Conservation (phyloP, 2,797 vertebrate species). For the Adelosebastes latens region DNA sequence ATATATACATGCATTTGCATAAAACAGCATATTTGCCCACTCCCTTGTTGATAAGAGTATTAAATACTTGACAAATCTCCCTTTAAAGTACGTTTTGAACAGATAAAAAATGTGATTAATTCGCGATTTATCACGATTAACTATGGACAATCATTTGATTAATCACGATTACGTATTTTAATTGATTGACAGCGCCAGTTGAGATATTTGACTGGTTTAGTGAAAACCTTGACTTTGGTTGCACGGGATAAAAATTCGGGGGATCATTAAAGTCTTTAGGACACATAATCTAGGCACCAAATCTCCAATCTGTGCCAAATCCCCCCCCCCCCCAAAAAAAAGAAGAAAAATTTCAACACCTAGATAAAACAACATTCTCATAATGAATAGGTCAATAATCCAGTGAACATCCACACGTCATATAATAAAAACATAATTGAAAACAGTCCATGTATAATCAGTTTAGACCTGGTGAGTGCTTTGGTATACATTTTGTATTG, state of each 20-base stretch:
- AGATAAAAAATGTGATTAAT: neutral
- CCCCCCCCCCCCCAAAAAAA: neutral
- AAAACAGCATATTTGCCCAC: too few species aligned
- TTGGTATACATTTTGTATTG: neutral
- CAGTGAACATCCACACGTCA: neutral
- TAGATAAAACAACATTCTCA: neutral
- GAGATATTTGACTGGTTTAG: neutral
- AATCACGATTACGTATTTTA: too few species aligned
- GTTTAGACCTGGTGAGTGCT: neutral
- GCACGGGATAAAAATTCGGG: neutral
- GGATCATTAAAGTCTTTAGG: neutral
- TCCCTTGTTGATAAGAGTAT: neutral
- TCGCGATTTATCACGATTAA: neutral
- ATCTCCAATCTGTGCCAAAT: neutral
- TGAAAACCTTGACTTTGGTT: neutral
- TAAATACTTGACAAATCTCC: neutral
- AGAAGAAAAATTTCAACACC: neutral
- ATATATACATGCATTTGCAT: too few species aligned
- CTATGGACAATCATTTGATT: too few species aligned
- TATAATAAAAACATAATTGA: too few species aligned
- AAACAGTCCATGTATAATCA: too few species aligned
- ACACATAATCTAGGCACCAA: neutral
- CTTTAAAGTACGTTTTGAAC: neutral
- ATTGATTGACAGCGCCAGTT: neutral
- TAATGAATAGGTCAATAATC: neutral